Base-by-base conservation (phyloP, 2,888 invertebrate species). In the Lacanobia oleracea region DNA sequence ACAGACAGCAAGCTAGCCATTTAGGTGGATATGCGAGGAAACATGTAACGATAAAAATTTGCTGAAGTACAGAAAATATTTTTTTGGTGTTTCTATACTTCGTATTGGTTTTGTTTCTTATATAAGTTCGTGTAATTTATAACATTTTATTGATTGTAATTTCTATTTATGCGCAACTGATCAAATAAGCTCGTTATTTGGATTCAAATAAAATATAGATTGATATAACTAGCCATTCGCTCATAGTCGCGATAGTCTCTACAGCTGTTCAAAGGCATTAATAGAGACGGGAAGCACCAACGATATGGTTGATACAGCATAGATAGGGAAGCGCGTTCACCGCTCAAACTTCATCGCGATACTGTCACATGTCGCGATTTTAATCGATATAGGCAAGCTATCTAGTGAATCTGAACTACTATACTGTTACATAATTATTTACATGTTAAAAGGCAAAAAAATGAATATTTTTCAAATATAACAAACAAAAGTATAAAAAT, bases 351-450 rank as follows among this genome's bases (percentile, higher is more conserved):
- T 60, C 21, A 67, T 60, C 54, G 37, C 45, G 80, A 76, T 76
- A 75, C 12, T 66, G 81, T 77, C 77, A 50, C 53, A 50, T 74
- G 54, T 80, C 53, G 27, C 16, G 81, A 67, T 81, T 51, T 9
- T 45, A 33, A 60, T 81, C 60, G 27, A 61, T 51, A 67, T 50
- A 48, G 54, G 37, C 12, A 16, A 61, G 60, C 50, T 53, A 9
- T 4, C 8, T 12, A 54, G 18, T 50, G 21, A 14, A 45, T 40
- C 45, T 61, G 8, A 9, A 54, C 37, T 57, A 23, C 14, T 21
- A 40, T 23, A 43, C 43, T 43, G 43, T 43, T 43, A 43, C 43
- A 43, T 43, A n/a, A 43, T 43, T 43, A 43, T 43, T 43, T 43
- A 43, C 43, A 43, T 12, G 43, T 43, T 5, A 12, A 43, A 43